phyloP scores from a whole-genome alignment of 2,888 invertebrate species.

The Daptonema setosum region DNA sequence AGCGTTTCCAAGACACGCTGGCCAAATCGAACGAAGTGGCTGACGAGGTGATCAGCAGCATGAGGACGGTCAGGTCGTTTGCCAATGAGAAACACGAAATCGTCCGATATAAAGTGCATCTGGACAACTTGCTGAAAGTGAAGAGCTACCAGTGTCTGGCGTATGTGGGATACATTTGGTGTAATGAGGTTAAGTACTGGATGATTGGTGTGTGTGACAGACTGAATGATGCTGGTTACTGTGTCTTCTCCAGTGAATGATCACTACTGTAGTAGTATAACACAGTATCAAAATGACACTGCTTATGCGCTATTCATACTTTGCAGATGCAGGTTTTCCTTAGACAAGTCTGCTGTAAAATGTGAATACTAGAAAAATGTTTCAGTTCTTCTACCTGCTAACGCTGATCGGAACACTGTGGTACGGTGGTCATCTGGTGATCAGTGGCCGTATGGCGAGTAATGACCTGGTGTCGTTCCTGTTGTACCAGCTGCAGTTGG shows the following conservation, averaged over 20 bases:
- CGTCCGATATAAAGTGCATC: conserved; percentile 19
- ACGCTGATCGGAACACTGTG: conserved; percentile 26
- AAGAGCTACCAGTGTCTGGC: conserved; percentile 20
- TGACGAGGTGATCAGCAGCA: conserved; percentile 29
- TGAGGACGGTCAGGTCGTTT: conserved; percentile 31
- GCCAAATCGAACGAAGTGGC: conserved; percentile 31
- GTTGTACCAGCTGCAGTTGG: conserved; percentile 31
- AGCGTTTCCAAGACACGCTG: conserved; percentile 28
- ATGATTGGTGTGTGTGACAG: too few species aligned
- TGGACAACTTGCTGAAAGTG: conserved; percentile 15
- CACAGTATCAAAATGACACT: too few species aligned
- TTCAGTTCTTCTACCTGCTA: conserved; percentile 15
- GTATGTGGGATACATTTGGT: conserved; percentile 30
- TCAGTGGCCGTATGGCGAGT: conserved; percentile 19
- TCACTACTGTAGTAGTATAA: too few species aligned
- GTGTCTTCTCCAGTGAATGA: too few species aligned
- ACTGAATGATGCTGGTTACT: too few species aligned
- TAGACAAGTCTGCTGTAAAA: too few species aligned
- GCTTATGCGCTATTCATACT: too few species aligned
- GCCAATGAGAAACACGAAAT: conserved; percentile 29
- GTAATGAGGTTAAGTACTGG: conserved; percentile 27
- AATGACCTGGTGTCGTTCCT: conserved; percentile 29
- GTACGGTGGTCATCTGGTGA: conserved; percentile 31
- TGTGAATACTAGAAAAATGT: too few species aligned
- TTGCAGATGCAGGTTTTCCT: too few species aligned